These are phyloP conservation scores for Minunthozetes semirufus DNA, from an alignment of 2,888 invertebrate species.

Conservation along the genomic window DNA sequence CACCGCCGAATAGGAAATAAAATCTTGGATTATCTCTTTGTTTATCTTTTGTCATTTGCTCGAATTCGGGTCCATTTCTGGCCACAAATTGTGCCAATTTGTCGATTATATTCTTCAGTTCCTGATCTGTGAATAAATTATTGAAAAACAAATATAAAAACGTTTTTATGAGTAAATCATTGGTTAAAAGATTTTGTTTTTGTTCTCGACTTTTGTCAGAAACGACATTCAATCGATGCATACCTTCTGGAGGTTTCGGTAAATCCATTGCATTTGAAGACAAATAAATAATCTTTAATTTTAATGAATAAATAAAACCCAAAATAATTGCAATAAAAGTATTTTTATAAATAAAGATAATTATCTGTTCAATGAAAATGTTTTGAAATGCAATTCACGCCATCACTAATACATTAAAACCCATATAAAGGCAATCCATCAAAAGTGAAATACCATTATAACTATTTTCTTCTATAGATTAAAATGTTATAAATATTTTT, in stretches of 20 bases:
- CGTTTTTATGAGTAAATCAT: background rate
- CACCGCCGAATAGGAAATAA: constrained; percentile 92
- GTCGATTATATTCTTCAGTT: constrained; percentile 93
- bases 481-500: too few relatives aligned
- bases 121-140: constrained; percentile 48
- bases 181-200: background rate
- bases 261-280: constrained; percentile 26
- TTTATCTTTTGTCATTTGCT: constrained; percentile 96
- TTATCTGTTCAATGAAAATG: background rate
- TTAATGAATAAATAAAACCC: background rate
- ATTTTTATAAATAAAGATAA: background rate
- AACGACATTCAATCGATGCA: background rate
- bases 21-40: constrained; percentile 97
- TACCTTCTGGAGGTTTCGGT: constrained; percentile 35
- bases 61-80: constrained; percentile 97
- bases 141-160: background rate
- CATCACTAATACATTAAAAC: constrained; percentile 12
- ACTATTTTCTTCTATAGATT: too few relatives aligned
- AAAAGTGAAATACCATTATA: too few relatives aligned
- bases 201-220: background rate
- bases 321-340: background rate
- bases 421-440: background rate
- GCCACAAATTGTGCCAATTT: constrained; percentile 98
- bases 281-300: background rate
- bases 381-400: constrained; percentile 5